Evolutionary conservation across 2,888 invertebrate genomes (phyloP).

Genomic region (Brachycybe producta): DNA sequence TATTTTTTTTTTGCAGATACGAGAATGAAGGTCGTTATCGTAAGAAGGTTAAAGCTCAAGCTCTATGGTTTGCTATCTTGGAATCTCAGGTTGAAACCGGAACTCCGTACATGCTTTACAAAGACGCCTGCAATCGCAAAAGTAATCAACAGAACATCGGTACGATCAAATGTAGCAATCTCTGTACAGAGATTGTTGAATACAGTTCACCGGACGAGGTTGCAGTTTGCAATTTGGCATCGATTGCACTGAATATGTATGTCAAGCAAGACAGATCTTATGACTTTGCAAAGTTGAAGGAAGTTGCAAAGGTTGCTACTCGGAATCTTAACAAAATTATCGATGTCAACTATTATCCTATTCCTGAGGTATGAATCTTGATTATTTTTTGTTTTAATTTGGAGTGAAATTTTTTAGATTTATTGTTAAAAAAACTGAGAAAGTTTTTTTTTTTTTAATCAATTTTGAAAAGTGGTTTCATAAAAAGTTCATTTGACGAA

Average conservation of each 20-base stretch:
- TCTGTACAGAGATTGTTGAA: constrained; percentile 96
- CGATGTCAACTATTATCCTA: constrained; percentile 89
- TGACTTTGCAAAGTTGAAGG: constrained; percentile 74
- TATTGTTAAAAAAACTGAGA: neutral
- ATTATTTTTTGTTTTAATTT: no score
- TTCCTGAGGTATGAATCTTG: constrained; percentile 59
- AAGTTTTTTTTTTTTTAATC: neutral
- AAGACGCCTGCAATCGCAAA: constrained; percentile 92
- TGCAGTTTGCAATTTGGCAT: constrained; percentile 96
- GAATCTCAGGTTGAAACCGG: constrained; percentile 95
- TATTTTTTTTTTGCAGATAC: constrained; percentile 45
- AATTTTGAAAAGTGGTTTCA: no score
- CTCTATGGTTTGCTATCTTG: constrained; percentile 85
- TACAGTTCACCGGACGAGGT: constrained; percentile 83
- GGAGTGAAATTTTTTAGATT: no score
- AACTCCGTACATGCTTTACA: constrained; percentile 92
- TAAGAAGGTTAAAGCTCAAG: constrained; percentile 58
- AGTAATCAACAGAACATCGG: constrained; percentile 97
- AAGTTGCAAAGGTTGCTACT: constrained; percentile 76
- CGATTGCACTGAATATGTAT: constrained; percentile 91
- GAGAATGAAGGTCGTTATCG: constrained; percentile 60
- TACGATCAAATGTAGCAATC: constrained; percentile 93
- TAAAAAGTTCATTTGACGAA: no score
- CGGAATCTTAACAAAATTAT: constrained; percentile 92
- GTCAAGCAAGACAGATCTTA: constrained; percentile 63